Base-by-base conservation (phyloP, 2,797 vertebrate species). In the Neopelma chrysocephalum region DNA sequence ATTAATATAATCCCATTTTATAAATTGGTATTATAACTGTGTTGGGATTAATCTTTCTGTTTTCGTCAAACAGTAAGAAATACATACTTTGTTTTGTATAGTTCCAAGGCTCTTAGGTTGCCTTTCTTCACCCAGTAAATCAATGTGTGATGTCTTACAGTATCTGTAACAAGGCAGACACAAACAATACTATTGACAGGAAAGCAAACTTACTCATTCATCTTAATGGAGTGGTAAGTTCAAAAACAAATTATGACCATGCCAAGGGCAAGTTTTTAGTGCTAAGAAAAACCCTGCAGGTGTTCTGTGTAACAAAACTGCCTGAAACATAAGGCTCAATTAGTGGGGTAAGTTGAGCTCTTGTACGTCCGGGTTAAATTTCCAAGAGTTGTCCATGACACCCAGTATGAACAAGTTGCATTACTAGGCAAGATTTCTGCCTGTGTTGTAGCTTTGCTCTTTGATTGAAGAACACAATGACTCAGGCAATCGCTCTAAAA, bases 141-240 rank as follows among this genome's bases (percentile, higher is more conserved):
- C 89, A 93, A 83, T 96, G 68, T 4, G 16, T 79, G 83, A 21
- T 94, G 29, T 66, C 81, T 83, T 77, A 75, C 16, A 34, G 84
- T 73, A 45, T 54, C 57, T 66, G 47, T 71, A 90, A 43, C 60
- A 70, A 93, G 60, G 38, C 57, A 95, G 58, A 57, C 83, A 83
- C 65, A 95, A 96, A 94, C 87, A 56, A 26, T 91, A 43, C 50
- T 94, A 79, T 89, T 85, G 94, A 89, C 82, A 94, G 87, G 71
- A 82, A 89, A 76, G 60, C 86, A 79, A 96, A 82, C n/a, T 81
- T 82, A 36, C 23, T 95, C 53, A 78, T 94, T 95, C 42, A 65
- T 96, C 95, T 97, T 96, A 86, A 93, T 70, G 65, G 70, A 84
- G 36, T 80, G 36, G 32, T 79, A 68, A 82, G 40, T 77, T 96